These are phyloP conservation scores for Gnathonemus echidnorhynchus DNA, from an alignment of 2,113 vertebrate species.

Conservation along the genomic window DNA sequence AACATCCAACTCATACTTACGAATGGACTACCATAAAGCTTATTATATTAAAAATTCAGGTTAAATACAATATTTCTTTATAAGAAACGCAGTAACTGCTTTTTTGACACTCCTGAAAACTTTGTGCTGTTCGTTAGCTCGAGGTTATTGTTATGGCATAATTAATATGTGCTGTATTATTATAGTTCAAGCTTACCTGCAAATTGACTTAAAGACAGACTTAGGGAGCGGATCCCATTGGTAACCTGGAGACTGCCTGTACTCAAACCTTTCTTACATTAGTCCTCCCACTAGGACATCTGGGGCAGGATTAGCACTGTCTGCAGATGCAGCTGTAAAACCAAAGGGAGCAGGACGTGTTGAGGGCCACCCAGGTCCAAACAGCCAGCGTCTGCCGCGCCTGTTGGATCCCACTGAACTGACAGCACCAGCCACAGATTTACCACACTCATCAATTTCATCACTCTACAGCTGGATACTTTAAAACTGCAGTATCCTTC, in stretches of 20 bases:
- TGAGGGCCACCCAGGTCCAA: neutral
- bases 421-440: neutral
- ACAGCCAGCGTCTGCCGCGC: neutral
- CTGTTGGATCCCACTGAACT: neutral
- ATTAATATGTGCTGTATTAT: neutral
- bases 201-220: neutral
- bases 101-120: neutral
- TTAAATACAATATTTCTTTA: neutral
- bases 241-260: neutral
- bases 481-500: neutral
- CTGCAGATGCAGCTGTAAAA: neutral
- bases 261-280: neutral
- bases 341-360: neutral
- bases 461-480: neutral
- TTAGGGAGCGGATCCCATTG: neutral
- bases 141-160: neutral
- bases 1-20: neutral
- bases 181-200: neutral
- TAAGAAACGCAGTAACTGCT: neutral
- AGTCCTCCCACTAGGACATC: too few relatives aligned
- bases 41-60: neutral
- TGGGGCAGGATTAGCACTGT: neutral
- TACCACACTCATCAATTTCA: neutral
- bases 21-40: neutral
- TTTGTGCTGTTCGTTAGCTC: neutral